Percentiles rank a stretch among this genome's conserved stretches.
Conservation (phyloP, 2,113 vertebrate species). For the Arizona elegans region DNA sequence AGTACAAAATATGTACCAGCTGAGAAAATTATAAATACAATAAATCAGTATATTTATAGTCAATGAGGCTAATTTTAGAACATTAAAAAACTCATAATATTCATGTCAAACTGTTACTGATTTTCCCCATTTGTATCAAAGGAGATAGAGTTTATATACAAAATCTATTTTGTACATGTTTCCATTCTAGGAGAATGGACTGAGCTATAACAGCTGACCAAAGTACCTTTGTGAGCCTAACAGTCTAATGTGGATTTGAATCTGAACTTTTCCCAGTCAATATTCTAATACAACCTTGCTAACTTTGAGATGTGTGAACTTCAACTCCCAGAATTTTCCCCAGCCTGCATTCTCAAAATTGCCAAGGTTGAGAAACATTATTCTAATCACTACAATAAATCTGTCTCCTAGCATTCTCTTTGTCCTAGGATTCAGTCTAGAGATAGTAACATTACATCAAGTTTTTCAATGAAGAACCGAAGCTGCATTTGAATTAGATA, state of each 20-base stretch:
- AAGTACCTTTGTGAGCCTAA: neutral
- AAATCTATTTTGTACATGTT: neutral
- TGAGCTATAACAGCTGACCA: neutral
- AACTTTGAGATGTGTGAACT: neutral
- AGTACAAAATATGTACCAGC: neutral
- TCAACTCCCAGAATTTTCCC: neutral
- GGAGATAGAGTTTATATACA: neutral
- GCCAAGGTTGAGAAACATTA: neutral
- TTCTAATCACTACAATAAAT: neutral
- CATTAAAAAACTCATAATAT: neutral
- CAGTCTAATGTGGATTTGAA: neutral
- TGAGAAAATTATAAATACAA: neutral
- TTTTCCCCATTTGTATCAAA: neutral
- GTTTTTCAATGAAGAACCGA: neutral
- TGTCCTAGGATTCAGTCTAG: neutral
- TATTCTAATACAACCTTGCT: neutral
- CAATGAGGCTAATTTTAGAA: neutral
- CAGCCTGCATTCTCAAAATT: neutral
- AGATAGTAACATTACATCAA: neutral
- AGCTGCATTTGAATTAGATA: neutral
- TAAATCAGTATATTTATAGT: neutral
- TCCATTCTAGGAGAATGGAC: neutral
- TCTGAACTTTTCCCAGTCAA: neutral
- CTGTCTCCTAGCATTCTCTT: neutral
- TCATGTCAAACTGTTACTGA: neutral